Base-by-base conservation (phyloP, 2,113 vertebrate genomes). In the Oreotrochilus melanogaster region DNA sequence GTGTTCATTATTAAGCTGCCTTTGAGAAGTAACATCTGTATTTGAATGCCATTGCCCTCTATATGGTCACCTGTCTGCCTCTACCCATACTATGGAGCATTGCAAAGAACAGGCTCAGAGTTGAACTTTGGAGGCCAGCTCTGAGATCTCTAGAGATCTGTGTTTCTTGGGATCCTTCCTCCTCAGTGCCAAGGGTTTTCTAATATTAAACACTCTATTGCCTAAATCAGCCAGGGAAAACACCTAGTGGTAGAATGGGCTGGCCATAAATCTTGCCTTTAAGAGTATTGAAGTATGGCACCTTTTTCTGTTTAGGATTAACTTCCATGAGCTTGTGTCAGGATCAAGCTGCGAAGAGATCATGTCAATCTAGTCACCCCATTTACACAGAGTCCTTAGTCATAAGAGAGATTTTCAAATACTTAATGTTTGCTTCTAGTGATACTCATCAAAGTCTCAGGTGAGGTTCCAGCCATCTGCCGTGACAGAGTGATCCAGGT, bases 291-390 rank as follows among this genome's bases (percentile, higher is more conserved):
- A 19, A 62, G 31, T 51, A 56, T 47, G 17, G 28, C 65, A 23
- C 35, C 35, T 57, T 10, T 50, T 88, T 10, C 37, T 78, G 13
- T 15, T 78, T 60, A 43, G 39, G 23, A 56, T 54, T 71, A 10
- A 22, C 11, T 78, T 62, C 53, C 7, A 11, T 27, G n/a, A 70
- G 12, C 28, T 93, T 80, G 31, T 66, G 80, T 80, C 42, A 66
- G 47, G 37, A 54, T 87, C 21, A 33, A 47, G 24, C 17, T 80
- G 58, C 33, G 13, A 14, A 6, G 25, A 42, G 21, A 21, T 64
- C 33, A 48, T 0, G 8, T 43, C 0, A 4, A 17, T 50, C 25
- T 7, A 19, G 48, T 39, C 18, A 37, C 31, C 2, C 23, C 27
- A 2, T 72, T 58, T 70, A 50, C 19, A 7, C 3, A 28, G 22